Evolutionary conservation across 2,113 vertebrate genomes (phyloP).

Genomic region (Ophiodon elongatus): DNA sequence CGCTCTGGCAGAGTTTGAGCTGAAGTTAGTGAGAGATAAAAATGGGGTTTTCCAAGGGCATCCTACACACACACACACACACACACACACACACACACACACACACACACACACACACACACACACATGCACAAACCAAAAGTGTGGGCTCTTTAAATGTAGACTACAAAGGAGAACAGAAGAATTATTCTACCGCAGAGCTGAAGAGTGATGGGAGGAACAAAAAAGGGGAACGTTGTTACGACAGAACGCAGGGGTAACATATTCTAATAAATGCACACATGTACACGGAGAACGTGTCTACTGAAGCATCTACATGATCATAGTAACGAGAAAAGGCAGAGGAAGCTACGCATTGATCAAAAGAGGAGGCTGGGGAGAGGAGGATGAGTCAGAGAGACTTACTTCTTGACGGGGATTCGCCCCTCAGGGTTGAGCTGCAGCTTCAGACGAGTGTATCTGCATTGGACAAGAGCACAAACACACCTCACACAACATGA

Average conservation of each 20-base stretch:
- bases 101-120: background rate
- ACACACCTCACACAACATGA: slow-evolving; percentile 33
- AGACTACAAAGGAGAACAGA: background rate
- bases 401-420: slow-evolving; percentile 98
- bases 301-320: background rate
- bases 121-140: background rate
- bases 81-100: background rate
- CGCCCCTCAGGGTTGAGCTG: slow-evolving; percentile 95
- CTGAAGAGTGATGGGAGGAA: background rate
- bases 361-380: slow-evolving; percentile 44
- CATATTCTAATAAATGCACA: slow-evolving; percentile 17
- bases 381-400: slow-evolving; percentile 61
- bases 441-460: slow-evolving; percentile 94
- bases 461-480: slow-evolving; percentile 77
- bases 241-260: background rate
- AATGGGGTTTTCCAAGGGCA: background rate
- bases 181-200: background rate
- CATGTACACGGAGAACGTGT: background rate
- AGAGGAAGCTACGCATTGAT: slow-evolving; percentile 30
- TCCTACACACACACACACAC: background rate
- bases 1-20: background rate
- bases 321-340: slow-evolving; percentile 6
- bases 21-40: background rate
- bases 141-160: background rate
- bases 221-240: background rate